phyloP scores from a whole-genome alignment of 2,113 vertebrate genomes.

The Melospiza georgiana region DNA sequence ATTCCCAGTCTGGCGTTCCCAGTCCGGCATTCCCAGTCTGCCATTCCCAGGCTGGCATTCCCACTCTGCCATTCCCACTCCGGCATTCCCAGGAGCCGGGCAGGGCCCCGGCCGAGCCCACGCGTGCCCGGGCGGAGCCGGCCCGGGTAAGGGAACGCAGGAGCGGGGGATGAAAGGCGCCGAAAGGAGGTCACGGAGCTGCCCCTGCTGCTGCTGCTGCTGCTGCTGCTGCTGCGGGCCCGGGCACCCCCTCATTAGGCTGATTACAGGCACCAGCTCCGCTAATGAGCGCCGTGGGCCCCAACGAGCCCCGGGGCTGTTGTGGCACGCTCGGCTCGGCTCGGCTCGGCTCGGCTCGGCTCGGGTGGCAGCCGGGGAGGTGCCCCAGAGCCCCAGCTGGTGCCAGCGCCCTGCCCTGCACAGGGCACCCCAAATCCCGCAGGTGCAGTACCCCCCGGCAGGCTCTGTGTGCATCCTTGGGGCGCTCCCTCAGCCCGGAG shows the following conservation, averaged over 20 bases:
- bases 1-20: not conserved
- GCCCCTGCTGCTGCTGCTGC: not conserved
- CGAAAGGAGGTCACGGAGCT: not conserved
- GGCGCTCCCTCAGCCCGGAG: not conserved
- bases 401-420: not conserved
- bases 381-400: fast-evolving
- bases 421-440: fast-evolving
- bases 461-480: fast-evolving
- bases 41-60: not conserved
- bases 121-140: fast-evolving
- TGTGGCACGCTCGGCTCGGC: not conserved
- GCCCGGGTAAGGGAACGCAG: fast-evolving
- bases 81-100: not conserved
- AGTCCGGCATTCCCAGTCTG: not conserved
- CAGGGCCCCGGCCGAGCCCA: not conserved
- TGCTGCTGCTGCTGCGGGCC: not conserved
- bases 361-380: not conserved
- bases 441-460: fast-evolving
- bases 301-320: not conserved
- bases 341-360: not conserved
- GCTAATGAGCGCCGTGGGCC: not conserved
- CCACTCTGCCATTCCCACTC: not conserved
- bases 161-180: not conserved
- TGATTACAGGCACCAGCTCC: not conserved
- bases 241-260: not conserved